phyloP scores from a whole-genome alignment of 2,888 invertebrate species.

The Noctua janthina region DNA sequence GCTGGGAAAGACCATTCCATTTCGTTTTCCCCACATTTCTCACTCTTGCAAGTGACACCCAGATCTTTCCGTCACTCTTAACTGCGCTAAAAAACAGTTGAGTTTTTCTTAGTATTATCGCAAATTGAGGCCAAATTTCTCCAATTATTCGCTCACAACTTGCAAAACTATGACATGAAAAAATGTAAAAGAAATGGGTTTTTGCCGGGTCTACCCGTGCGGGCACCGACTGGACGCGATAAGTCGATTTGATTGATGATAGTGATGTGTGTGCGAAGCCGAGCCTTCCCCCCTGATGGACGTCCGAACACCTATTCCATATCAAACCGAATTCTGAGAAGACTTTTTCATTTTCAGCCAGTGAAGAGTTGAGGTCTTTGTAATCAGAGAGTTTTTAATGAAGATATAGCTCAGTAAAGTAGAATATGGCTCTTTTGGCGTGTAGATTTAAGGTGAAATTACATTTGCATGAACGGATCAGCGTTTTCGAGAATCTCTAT shows the following conservation, averaged over 20 bases:
- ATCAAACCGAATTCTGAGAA: slow-evolving; percentile 37
- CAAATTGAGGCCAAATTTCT: slow-evolving; percentile 10
- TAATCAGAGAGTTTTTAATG: slow-evolving; percentile 3
- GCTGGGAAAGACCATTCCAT: background rate
- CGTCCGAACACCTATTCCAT: slow-evolving; percentile 52
- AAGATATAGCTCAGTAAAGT: background rate
- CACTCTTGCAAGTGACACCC: background rate
- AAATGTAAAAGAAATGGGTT: slow-evolving; percentile 68
- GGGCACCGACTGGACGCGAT: slow-evolving; percentile 74
- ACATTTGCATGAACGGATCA: background rate
- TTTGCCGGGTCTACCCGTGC: slow-evolving; percentile 69
- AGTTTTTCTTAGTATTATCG: background rate
- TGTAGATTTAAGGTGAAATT: background rate
- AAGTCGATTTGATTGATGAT: slow-evolving; percentile 82
- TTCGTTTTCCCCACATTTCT: background rate
- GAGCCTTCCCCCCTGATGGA: slow-evolving; percentile 58
- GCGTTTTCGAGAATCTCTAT: background rate
- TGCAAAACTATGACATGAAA: slow-evolving; percentile 64
- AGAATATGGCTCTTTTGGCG: background rate
- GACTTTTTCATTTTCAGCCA: slow-evolving; percentile 19
- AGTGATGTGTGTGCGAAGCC: slow-evolving; percentile 64
- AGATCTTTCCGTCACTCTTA: background rate
- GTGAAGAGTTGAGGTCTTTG: background rate
- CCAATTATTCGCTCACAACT: slow-evolving; percentile 60
- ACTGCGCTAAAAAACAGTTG: background rate